These are phyloP conservation scores for Galerucella pusilla DNA, from an alignment of 2,888 invertebrate genomes.

Conservation along the genomic window DNA sequence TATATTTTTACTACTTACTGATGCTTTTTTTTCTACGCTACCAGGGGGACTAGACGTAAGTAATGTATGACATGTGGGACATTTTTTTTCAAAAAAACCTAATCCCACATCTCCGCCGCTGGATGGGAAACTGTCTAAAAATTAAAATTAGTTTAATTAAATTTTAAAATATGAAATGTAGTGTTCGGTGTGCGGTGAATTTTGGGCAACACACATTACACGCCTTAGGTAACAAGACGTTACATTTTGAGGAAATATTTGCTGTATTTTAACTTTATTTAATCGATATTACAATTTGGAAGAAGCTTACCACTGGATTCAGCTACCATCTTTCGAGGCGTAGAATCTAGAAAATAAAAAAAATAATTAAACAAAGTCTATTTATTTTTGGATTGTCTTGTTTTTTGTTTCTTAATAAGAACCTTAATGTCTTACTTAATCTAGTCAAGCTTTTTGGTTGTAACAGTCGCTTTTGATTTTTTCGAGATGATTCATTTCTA, in stretches of 20 bases:
- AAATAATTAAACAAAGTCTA: background rate
- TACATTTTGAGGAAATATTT: too few relatives aligned
- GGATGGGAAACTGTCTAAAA: slow-evolving; percentile 3
- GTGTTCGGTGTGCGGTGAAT: too few relatives aligned
- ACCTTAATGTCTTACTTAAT: slow-evolving; percentile 10
- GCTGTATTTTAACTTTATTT: too few relatives aligned
- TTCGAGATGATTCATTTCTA: background rate
- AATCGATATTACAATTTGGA: background rate
- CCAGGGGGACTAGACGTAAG: background rate
- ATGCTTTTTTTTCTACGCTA: slow-evolving; percentile 3
- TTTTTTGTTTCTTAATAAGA: background rate
- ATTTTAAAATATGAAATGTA: background rate
- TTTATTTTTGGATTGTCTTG: background rate
- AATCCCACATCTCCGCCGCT: background rate
- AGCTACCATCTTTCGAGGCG: background rate
- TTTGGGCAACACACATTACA: too few relatives aligned
- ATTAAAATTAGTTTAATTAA: background rate
- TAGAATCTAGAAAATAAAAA: background rate
- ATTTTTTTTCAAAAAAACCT: background rate
- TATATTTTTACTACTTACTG: slow-evolving; percentile 1
- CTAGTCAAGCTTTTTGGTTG: background rate
- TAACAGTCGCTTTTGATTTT: slow-evolving; percentile 1
- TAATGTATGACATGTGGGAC: slow-evolving; percentile 5
- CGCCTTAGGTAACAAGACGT: too few relatives aligned
- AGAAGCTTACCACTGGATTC: slow-evolving; percentile 10